A percentile compares a stretch with the other conserved stretches of the same genome.
Evolutionary conservation across 2,797 vertebrate species (phyloP).

Genomic region (Yasuhikotakia modesta): DNA sequence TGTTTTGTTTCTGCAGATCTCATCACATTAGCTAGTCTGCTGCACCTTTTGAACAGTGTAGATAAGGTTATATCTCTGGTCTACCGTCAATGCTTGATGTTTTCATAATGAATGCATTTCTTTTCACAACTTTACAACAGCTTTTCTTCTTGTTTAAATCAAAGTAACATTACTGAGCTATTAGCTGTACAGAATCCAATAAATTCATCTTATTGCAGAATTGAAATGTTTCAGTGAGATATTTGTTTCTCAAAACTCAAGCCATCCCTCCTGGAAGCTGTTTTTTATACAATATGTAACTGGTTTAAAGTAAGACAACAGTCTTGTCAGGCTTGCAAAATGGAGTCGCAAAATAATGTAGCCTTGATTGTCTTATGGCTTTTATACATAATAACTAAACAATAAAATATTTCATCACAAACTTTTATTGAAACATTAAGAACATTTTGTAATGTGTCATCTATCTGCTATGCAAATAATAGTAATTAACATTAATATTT

Average conservation of each 20-base stretch:
- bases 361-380: too few species aligned
- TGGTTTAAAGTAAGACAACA: too few species aligned
- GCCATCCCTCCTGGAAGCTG: neutral
- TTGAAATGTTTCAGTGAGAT: constrained; percentile 27
- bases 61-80: neutral
- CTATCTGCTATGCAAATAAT: neutral
- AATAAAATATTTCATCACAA: neutral
- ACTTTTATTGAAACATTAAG: too few species aligned
- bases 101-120: constrained; percentile 56
- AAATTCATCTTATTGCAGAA: constrained; percentile 77
- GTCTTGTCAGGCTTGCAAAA: neutral
- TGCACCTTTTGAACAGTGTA: constrained; percentile 3
- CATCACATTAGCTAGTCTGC: constrained; percentile 15
- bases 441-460: neutral
- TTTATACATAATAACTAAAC: neutral
- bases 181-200: constrained; percentile 81
- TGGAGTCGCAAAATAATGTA: neutral
- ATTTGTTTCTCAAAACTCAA: constrained; percentile 20
- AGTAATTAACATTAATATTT: too few species aligned
- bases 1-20: constrained; percentile 26
- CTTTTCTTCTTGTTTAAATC: constrained; percentile 68
- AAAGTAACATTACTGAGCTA: constrained; percentile 68
- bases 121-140: constrained; percentile 60
- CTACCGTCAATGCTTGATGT: constrained; percentile 1
- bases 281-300: too few species aligned